phyloP scores from a whole-genome alignment of 2,888 invertebrate genomes.

The Deroplatys truncata region DNA sequence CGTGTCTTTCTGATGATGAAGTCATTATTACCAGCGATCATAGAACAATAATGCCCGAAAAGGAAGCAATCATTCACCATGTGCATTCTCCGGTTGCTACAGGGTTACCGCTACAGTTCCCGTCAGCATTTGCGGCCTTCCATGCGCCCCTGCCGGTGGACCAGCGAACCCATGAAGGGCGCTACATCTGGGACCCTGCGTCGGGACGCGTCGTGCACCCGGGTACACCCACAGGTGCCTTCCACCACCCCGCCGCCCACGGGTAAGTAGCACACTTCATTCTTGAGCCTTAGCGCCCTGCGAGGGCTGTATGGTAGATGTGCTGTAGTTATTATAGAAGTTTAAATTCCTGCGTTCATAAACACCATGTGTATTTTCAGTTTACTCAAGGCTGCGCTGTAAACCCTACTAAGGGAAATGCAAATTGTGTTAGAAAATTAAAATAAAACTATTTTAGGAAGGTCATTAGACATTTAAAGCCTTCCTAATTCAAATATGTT shows the following conservation, averaged over 20 bases:
- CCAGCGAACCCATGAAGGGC: slow-evolving; percentile 52
- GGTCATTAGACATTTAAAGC: no score
- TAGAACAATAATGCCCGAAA: slow-evolving; percentile 24
- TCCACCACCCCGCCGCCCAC: slow-evolving; percentile 41
- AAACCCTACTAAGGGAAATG: no score
- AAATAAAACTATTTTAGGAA: no score
- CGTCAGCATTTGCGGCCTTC: slow-evolving; percentile 52
- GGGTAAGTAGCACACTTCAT: slow-evolving; percentile 38
- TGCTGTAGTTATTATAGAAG: no score
- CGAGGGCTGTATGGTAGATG: no score
- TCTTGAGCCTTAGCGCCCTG: no score
- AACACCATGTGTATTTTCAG: no score
- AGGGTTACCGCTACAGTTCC: slow-evolving; percentile 41
- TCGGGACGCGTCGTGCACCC: slow-evolving; percentile 35
- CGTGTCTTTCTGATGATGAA: slow-evolving; percentile 2
- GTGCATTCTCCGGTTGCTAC: slow-evolving; percentile 40
- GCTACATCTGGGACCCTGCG: slow-evolving; percentile 46
- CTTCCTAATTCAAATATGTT: no score
- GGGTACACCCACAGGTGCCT: slow-evolving; percentile 33
- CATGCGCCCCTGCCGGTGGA: slow-evolving; percentile 60
- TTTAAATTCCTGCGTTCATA: no score
- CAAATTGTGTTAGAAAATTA: no score
- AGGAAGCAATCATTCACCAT: slow-evolving; percentile 18
- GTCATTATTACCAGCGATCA: background rate
- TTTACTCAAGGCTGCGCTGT: no score